Conservation (phyloP, 2,113 vertebrate species). For the Pyxicephalus adspersus region DNA sequence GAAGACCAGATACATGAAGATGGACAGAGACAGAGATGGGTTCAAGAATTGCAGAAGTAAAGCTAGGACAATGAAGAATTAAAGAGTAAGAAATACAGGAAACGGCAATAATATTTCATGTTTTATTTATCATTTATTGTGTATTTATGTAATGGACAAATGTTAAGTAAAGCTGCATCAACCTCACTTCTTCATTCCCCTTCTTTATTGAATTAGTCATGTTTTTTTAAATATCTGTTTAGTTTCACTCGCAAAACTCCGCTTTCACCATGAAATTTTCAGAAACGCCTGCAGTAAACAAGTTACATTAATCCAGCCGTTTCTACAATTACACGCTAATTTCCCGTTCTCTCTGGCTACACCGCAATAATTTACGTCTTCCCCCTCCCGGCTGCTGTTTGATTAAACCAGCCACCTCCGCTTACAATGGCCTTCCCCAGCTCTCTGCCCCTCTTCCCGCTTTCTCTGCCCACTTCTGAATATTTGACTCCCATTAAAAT, state of each 20-base stretch:
- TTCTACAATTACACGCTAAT: neutral
- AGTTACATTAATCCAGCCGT: neutral
- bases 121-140: no score
- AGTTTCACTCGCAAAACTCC: neutral
- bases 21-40: no score
- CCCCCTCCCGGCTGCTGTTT: neutral
- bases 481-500: neutral
- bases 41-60: no score
- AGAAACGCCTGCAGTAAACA: neutral
- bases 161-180: no score
- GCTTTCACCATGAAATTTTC: neutral
- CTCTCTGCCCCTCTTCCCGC: no score
- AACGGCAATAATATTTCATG: no score
- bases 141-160: no score
- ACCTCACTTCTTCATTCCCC: no score
- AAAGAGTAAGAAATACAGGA: no score
- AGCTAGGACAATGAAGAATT: no score
- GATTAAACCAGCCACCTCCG: neutral
- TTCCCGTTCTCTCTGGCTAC: neutral
- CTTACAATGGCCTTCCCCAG: neutral
- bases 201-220: neutral
- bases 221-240: neutral
- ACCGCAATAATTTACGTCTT: neutral
- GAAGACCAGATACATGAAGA: no score
- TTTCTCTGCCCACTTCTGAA: neutral